Conservation (phyloP, 2,797 vertebrate species). For the Buceros bicornis region DNA sequence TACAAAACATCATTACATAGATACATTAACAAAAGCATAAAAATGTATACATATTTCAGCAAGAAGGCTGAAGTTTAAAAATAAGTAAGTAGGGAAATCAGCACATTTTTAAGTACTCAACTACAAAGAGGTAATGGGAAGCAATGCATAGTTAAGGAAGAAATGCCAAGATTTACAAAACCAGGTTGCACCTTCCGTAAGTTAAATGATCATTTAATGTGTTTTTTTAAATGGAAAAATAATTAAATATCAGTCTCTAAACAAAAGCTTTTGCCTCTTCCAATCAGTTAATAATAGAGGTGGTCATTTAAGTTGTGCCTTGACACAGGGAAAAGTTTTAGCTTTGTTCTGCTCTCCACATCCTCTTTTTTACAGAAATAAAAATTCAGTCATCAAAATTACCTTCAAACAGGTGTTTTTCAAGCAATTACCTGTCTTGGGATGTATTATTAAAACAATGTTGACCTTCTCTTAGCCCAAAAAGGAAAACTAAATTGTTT, state of each 20-base stretch:
- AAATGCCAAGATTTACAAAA: neutral
- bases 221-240: neutral
- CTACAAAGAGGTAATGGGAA: neutral
- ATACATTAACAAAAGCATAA: neutral
- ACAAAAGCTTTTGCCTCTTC: neutral
- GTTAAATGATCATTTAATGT: neutral
- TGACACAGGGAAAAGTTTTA: neutral
- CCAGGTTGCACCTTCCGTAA: neutral
- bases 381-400: neutral
- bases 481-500: neutral
- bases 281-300: neutral
- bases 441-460: neutral
- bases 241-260: neutral
- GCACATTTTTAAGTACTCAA: neutral
- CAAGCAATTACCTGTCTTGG: neutral
- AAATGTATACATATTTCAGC: neutral
- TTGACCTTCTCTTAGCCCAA: neutral
- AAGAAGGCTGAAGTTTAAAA: conserved; percentile 24
- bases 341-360: neutral
- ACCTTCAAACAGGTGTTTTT: neutral
- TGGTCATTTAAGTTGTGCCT: neutral
- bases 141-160: neutral
- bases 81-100: neutral
- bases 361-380: neutral
- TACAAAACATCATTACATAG: neutral